Base-by-base conservation (phyloP, 2,113 vertebrate genomes). In the Oncorhynchus gorbuscha region DNA sequence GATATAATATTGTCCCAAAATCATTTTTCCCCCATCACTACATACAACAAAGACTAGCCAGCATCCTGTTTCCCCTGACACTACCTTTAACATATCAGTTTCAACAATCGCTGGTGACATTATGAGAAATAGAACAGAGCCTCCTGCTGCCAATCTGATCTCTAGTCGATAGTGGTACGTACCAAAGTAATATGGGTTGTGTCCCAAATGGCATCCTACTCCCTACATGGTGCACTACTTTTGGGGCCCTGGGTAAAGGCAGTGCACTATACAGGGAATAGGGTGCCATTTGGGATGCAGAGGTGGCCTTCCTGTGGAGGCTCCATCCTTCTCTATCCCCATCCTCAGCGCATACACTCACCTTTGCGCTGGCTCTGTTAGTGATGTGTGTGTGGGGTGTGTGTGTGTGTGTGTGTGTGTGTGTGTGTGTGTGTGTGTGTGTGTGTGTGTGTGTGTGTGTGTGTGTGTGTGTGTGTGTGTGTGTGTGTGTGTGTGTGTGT, bases 41-140 rank as follows among this genome's bases (percentile, higher is more conserved):
- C 81, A 80, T 77, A 18, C 14, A 51, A 39, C 39, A 9, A 39
- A 39, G 8, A 39, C 6, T 1, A 35, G 35, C 77, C 79, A 73
- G 77, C 71, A 14, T 83, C 83, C 76, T 62, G 67, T 70, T 24
- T 5, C 55, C 55, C 65, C 49, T 35, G 6, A 35, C 35, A 7
- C 35, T 39, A 62, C 75, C 84, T 18, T 11, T 77, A 58, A 75
- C 89, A 91, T 89, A 92, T 83, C 87, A 81, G 80, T 82, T 75
- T 75, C 82, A 75, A 81, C 64, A 86, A 92, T 91, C 89, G 45
- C 66, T 45, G 49, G 84, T 93, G 93, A 90, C 92, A 93, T 94
- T 93, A 93, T 78, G 87, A 93, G 81, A 84, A 92, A 92, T 80
- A 71, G 80, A 76, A 72, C 61, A 62, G 77, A 58, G 87, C 83